Evolutionary conservation across 2,888 invertebrate species (phyloP).

Genomic region (Drosophila tanythrix): DNA sequence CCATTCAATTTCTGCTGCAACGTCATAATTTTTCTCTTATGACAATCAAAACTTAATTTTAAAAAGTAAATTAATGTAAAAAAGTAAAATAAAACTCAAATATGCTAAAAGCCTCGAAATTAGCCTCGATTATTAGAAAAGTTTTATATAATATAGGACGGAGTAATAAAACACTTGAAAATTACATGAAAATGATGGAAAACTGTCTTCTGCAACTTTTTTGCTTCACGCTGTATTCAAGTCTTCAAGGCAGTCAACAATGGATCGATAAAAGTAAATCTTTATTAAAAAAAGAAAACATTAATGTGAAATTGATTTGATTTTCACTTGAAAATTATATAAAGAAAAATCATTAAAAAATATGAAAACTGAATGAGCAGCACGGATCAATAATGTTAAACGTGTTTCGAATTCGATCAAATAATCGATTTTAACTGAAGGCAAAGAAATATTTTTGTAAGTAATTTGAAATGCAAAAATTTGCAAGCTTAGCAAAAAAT

Average conservation of each 20-base stretch:
- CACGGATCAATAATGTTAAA: neutral
- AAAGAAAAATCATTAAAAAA: neutral
- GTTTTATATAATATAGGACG: too few relatives aligned
- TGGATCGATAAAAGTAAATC: fast-evolving
- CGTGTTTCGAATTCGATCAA: neutral
- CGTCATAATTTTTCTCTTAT: neutral
- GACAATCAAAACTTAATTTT: neutral
- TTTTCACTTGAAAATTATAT: neutral
- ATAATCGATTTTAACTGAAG: neutral
- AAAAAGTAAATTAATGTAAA: neutral
- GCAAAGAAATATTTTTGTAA: neutral
- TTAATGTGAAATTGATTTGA: neutral
- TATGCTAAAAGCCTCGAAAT: fast-evolving
- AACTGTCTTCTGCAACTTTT: neutral
- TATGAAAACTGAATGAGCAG: fast-evolving
- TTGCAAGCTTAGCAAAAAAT: neutral
- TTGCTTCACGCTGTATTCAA: fast-evolving
- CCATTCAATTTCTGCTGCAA: neutral
- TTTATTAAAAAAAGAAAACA: neutral
- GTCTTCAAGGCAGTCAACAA: neutral
- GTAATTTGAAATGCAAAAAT: neutral
- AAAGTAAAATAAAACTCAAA: neutral
- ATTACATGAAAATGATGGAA: neutral
- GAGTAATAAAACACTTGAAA: neutral
- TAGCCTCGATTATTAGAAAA: neutral